phyloP scores from a whole-genome alignment of 2,113 vertebrate genomes.

The Atherinomorus stipes region DNA sequence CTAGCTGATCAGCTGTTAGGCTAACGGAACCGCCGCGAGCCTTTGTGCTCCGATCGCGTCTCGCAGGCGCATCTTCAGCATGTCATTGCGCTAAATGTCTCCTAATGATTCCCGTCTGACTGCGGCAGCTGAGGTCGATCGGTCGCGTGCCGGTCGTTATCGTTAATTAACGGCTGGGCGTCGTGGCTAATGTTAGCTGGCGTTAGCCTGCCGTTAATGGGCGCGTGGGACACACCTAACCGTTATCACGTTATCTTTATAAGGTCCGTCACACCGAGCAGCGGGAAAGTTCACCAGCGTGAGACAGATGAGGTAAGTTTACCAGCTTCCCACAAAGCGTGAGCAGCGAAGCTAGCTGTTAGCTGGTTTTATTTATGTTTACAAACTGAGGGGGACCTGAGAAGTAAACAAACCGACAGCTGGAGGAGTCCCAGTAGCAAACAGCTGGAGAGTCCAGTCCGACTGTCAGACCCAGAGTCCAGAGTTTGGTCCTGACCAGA shows the following conservation, averaged over 20 bases:
- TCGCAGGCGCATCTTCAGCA: background rate
- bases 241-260: constrained; percentile 32
- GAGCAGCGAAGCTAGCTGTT: background rate
- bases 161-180: background rate
- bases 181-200: constrained; percentile 20
- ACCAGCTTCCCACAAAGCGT: background rate
- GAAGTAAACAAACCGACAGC: constrained; percentile 7
- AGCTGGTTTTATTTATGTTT: background rate
- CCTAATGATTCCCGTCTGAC: rapidly evolving
- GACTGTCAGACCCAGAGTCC: too few species aligned
- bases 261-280: background rate
- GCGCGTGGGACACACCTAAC: constrained; percentile 67
- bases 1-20: constrained; percentile 53
- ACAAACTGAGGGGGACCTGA: too few species aligned
- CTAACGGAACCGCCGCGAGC: constrained; percentile 51
- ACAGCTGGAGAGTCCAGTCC: too few species aligned
- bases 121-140: rapidly evolving
- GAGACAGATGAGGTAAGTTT: too few species aligned
- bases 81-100: background rate
- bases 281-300: background rate
- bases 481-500: too few species aligned
- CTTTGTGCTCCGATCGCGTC: constrained; percentile 57
- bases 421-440: too few species aligned
- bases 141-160: rapidly evolving
- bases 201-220: constrained; percentile 42